Conservation (phyloP, 2,888 invertebrate species). For the Leptinotarsa tumamoca region DNA sequence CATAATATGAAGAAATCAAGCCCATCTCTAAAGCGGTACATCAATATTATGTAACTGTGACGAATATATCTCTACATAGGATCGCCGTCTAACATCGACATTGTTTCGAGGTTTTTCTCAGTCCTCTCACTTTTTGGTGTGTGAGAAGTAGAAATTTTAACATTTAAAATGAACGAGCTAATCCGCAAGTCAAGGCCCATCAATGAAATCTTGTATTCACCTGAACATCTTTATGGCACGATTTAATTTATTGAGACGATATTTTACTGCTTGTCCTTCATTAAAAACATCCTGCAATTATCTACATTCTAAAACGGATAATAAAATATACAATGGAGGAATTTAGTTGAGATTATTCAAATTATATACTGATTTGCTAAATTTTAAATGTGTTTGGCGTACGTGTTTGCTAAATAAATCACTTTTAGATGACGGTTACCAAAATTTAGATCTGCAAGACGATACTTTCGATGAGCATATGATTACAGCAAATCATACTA, state of each 20-base stretch:
- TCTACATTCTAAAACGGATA: constrained; percentile 4
- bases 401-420: neutral
- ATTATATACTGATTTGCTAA: neutral
- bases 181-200: constrained; percentile 18
- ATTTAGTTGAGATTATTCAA: neutral
- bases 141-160: constrained; percentile 20
- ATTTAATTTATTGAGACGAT: constrained; percentile 18
- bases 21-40: neutral
- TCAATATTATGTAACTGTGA: constrained; percentile 3
- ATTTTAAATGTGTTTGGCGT: neutral
- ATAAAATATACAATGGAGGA: constrained; percentile 18
- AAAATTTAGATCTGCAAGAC: neutral
- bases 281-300: constrained; percentile 11
- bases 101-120: constrained; percentile 19
- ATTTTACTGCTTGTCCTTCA: constrained; percentile 15
- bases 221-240: constrained; percentile 16
- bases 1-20: constrained; percentile 5
- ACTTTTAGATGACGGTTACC: neutral
- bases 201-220: constrained; percentile 4
- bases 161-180: constrained; percentile 6
- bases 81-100: constrained; percentile 10
- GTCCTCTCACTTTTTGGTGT: constrained; percentile 9
- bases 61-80: neutral
- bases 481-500: too few species aligned
- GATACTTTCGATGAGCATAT: neutral